These are phyloP conservation scores for Microplitis mediator DNA, from an alignment of 1,140 invertebrate genomes.

Conservation along the genomic window DNA sequence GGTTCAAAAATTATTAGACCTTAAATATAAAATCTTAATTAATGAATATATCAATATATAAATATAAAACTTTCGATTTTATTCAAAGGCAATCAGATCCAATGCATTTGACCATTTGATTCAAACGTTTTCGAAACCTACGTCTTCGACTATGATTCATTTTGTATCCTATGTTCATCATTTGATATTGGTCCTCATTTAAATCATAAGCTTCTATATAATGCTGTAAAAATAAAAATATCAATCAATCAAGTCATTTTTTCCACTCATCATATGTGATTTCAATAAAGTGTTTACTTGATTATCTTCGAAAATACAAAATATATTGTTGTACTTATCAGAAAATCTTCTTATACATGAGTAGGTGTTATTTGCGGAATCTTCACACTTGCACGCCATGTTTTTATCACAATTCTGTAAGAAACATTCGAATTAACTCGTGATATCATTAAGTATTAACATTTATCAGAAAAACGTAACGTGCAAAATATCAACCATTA, in stretches of 20 bases:
- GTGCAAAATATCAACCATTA: too few relatives aligned
- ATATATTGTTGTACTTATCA: conserved; percentile 68
- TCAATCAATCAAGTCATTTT: conserved; percentile 7
- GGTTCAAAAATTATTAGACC: too few relatives aligned
- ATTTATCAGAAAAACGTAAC: too few relatives aligned
- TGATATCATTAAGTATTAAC: too few relatives aligned
- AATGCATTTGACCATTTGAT: conserved; percentile 55
- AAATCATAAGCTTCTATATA: conserved; percentile 78
- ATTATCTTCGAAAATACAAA: conserved; percentile 76
- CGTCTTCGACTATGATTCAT: conserved; percentile 58
- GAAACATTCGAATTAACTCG: conserved; percentile 23
- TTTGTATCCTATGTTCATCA: conserved; percentile 67
- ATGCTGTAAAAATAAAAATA: conserved; percentile 60
- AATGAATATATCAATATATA: too few relatives aligned
- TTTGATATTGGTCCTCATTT: conserved; percentile 70
- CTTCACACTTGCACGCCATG: conserved; percentile 81
- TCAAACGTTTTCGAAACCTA: conserved; percentile 57
- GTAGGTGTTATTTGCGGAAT: conserved; percentile 83
- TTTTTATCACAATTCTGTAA: conserved; percentile 69
- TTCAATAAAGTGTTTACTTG: conserved; percentile 62
- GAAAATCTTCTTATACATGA: conserved; percentile 72
- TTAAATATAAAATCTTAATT: too few relatives aligned
- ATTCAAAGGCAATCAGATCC: conserved; percentile 41
- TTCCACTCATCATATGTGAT: not conserved
- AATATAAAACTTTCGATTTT: too few relatives aligned